Evolutionary conservation across 2,113 vertebrate genomes (phyloP).

Genomic region (Aspidoscelis tigris): DNA sequence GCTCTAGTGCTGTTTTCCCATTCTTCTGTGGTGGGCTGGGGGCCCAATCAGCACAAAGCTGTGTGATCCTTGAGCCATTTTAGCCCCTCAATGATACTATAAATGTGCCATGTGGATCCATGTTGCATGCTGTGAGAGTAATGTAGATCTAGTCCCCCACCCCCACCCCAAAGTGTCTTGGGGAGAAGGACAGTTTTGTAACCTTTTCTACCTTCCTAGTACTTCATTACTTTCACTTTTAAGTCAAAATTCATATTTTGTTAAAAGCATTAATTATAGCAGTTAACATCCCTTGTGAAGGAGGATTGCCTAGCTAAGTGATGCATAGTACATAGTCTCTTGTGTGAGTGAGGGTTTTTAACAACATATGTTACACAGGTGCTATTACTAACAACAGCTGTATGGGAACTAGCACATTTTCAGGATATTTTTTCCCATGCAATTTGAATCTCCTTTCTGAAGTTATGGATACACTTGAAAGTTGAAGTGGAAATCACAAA

Average conservation of each 20-base stretch:
- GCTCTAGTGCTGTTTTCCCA: no score
- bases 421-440: background rate
- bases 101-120: no score
- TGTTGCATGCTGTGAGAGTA: background rate
- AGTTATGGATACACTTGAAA: no score
- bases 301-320: background rate
- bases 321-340: background rate
- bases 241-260: background rate
- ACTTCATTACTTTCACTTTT: background rate
- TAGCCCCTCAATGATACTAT: no score
- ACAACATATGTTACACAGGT: background rate
- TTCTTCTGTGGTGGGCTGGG: no score
- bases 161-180: background rate
- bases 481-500: no score
- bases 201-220: background rate
- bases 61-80: no score
- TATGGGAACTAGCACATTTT: background rate
- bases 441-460: background rate
- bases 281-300: slow-evolving; percentile 6
- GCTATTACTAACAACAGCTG: background rate
- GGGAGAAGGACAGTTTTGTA: slow-evolving; percentile 8
- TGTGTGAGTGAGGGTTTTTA: background rate
- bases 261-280: background rate
- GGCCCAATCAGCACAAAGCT: no score
- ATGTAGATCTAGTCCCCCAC: background rate